Evolutionary conservation across 2,113 vertebrate genomes (phyloP).

Genomic region (Eptesicus fuscus): DNA sequence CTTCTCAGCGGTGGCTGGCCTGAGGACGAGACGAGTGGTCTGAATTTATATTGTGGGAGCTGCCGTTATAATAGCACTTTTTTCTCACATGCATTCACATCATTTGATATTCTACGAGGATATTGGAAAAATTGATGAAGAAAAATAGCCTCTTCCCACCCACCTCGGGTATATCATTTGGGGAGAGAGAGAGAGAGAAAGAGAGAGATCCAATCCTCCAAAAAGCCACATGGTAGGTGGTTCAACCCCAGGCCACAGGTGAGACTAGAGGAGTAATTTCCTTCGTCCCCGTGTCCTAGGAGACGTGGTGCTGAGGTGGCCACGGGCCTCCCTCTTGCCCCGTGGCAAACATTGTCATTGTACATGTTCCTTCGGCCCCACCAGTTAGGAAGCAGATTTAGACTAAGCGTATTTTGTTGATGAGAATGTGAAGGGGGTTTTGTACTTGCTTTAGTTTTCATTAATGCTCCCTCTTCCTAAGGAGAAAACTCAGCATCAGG

Average conservation of each 20-base stretch:
- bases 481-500: background rate
- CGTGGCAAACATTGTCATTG: fast-evolving
- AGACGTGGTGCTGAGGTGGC: background rate
- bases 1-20: background rate
- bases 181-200: background rate
- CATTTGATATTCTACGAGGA: background rate
- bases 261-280: background rate
- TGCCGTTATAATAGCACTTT: background rate
- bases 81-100: background rate
- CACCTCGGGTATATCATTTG: background rate
- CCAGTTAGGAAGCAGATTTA: background rate
- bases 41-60: background rate
- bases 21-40: background rate
- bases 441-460: background rate
- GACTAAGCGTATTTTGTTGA: background rate
- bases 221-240: background rate
- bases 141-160: background rate
- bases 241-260: background rate
- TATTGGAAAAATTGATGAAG: background rate
- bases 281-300: background rate
- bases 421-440: background rate
- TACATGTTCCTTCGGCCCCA: background rate
- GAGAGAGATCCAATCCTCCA: background rate
- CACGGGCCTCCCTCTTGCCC: no score
- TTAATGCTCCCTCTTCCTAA: background rate